Evolutionary conservation across 2,113 vertebrate genomes (phyloP), one percentile per base, ranked within the genome.

Genomic region (Alethe castanea): DNA sequence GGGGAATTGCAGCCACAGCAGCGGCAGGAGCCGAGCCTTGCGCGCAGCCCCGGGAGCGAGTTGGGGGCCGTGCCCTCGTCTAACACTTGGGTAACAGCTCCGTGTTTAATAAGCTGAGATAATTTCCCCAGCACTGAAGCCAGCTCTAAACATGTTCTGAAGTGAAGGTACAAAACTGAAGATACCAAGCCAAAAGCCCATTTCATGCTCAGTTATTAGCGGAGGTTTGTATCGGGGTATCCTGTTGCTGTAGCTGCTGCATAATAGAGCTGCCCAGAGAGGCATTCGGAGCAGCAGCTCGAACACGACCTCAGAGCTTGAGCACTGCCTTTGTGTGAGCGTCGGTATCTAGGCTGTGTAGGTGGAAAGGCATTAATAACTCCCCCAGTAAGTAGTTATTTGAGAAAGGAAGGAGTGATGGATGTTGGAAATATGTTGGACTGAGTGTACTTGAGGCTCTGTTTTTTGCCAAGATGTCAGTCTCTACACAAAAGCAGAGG

Each of bases 211-310:
- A 48, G 31, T 94, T 88, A 88, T 92, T 81, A 94, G 59, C 44
- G 24, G 56, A 83, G 85, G 71, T 87, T 88, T 94, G 45, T 82
- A 65, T 81, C 2, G 0, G 45, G 90, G 72, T 78, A n/a, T 73
- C 64, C 87, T 83, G 56, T 35, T 81, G 90, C 89, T 93, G 70
- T 82, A 73, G 73, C 81, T 85, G 87, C 85, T 82, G 89, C 76
- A 66, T 66, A 94, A 94, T 88, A 44, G 92, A 92, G 60, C 38
- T 88, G 91, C 83, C 92, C 88, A 84, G 84, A 88, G 94, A 87
- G 81, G 59, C 48, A 14, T n/a, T 91, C 12, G 5, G 70, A 83
- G 24, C 92, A 66, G 60, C 79, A 88, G 52, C 81, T 91, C 2
- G 0, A 71, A 81, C 17, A 15, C 70, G 94, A 95, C 87, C 94